Conservation (phyloP, 92 coral and sea anemone genomes). For the Meandrina meandrites region DNA sequence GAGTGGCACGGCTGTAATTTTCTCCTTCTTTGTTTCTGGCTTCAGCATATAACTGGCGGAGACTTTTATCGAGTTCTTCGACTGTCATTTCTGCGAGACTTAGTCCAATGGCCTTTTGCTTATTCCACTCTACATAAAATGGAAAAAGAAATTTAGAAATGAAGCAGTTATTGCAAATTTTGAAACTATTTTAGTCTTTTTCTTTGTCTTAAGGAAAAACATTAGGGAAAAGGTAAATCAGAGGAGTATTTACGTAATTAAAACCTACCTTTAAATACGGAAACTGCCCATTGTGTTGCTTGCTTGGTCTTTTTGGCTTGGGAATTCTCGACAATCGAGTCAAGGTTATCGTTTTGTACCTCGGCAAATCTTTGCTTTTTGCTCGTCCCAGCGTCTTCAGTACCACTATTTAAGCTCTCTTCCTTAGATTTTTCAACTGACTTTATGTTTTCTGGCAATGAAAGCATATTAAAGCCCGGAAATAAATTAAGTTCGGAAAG, state of each 20-base stretch:
- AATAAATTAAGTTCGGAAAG: not conserved
- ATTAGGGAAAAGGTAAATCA: not conserved
- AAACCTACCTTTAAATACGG: slow-evolving; percentile 43
- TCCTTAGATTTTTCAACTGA: no score
- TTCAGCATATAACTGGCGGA: slow-evolving; percentile 60
- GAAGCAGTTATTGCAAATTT: no score
- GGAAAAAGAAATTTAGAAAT: not conserved
- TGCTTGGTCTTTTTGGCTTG: slow-evolving; percentile 26
- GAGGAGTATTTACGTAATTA: not conserved
- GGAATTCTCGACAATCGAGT: slow-evolving; percentile 24
- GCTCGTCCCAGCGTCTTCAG: not conserved
- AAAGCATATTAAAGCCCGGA: not conserved
- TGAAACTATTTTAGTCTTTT: no score
- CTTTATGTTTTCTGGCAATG: not conserved
- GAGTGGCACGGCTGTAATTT: slow-evolving; percentile 57
- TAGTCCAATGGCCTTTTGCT: slow-evolving; percentile 8
- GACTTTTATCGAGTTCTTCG: slow-evolving; percentile 40
- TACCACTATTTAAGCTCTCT: not conserved
- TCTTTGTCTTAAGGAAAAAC: no score
- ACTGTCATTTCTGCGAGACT: slow-evolving; percentile 36
- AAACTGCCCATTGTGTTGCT: slow-evolving; percentile 47
- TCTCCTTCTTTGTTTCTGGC: slow-evolving; percentile 55
- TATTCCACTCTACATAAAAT: slow-evolving; percentile 41
- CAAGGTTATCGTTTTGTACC: not conserved
- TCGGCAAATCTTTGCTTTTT: not conserved